Percentiles rank a stretch among this genome's conserved stretches.
Evolutionary conservation across 2,888 invertebrate species (phyloP).

Genomic region (Nebria brevicollis): DNA sequence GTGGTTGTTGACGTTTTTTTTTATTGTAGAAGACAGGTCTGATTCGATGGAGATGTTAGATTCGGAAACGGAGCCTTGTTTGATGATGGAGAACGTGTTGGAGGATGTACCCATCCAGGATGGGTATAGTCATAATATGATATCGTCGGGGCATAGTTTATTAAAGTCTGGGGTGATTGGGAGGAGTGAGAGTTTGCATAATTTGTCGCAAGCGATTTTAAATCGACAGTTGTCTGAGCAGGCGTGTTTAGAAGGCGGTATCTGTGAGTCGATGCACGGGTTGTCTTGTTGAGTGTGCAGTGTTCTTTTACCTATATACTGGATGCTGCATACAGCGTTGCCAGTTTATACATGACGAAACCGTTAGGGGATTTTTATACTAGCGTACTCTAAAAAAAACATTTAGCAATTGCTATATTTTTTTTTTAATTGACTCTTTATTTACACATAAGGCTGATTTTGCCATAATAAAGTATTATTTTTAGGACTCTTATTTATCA

Average conservation of each 20-base stretch:
- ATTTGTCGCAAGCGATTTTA: conserved; percentile 80
- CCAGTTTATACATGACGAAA: too few species aligned
- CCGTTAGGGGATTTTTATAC: too few species aligned
- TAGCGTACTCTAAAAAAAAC: too few species aligned
- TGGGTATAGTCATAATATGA: conserved; percentile 74
- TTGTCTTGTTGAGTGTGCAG: conserved; percentile 52
- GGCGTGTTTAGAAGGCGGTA: conserved; percentile 59
- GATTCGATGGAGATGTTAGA: conserved; percentile 83
- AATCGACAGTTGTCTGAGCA: conserved; percentile 68
- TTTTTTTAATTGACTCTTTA: not conserved
- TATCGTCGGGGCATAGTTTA: conserved; percentile 70
- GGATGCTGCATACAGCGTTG: too few species aligned
- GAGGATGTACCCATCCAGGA: conserved; percentile 74
- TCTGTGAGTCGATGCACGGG: conserved; percentile 61
- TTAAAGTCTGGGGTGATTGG: conserved; percentile 59
- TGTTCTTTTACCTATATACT: conserved; percentile 47
- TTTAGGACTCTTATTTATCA: not conserved
- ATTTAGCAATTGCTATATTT: too few species aligned
- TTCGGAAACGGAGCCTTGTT: conserved; percentile 84
- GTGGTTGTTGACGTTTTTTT: not conserved
- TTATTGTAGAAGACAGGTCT: conserved; percentile 66
- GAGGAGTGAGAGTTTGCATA: conserved; percentile 76
- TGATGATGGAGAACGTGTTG: conserved; percentile 82
- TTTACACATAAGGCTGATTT: conserved; percentile 28
- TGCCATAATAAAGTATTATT: conserved; percentile 25